phyloP scores from a whole-genome alignment of 2,113 vertebrate species.

The Cololabis saira region DNA sequence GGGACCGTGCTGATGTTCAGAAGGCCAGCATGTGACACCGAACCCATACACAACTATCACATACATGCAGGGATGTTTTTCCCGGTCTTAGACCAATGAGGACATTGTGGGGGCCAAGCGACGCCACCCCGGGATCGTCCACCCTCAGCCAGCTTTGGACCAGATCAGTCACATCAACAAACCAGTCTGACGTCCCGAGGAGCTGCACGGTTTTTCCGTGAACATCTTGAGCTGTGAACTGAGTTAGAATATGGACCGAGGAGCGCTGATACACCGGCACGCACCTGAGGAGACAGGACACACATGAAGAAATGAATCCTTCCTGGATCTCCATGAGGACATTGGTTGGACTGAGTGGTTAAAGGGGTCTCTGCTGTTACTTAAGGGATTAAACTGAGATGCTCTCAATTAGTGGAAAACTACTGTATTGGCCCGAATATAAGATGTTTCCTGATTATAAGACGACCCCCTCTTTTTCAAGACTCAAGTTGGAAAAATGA shows the following conservation, averaged over 20 bases:
- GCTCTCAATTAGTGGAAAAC: too few species aligned
- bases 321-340: too few species aligned
- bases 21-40: neutral
- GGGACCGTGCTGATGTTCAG: neutral
- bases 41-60: neutral
- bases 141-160: constrained; percentile 71
- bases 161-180: constrained; percentile 79
- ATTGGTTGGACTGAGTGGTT: too few species aligned
- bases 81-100: constrained; percentile 77
- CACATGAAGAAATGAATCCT: neutral
- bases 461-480: too few species aligned
- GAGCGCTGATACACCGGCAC: constrained; percentile 77
- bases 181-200: constrained; percentile 79
- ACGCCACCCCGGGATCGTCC: constrained; percentile 71
- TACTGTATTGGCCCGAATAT: too few species aligned
- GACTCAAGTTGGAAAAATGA: too few species aligned
- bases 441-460: too few species aligned
- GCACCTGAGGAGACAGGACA: constrained; percentile 62
- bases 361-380: too few species aligned
- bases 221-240: constrained; percentile 72
- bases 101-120: constrained; percentile 50
- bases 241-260: constrained; percentile 76
- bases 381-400: too few species aligned
- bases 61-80: constrained; percentile 77
- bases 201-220: constrained; percentile 62